These are phyloP conservation scores for Callimorpha dominula DNA, from an alignment of 2,888 invertebrate species.

Conservation along the genomic window DNA sequence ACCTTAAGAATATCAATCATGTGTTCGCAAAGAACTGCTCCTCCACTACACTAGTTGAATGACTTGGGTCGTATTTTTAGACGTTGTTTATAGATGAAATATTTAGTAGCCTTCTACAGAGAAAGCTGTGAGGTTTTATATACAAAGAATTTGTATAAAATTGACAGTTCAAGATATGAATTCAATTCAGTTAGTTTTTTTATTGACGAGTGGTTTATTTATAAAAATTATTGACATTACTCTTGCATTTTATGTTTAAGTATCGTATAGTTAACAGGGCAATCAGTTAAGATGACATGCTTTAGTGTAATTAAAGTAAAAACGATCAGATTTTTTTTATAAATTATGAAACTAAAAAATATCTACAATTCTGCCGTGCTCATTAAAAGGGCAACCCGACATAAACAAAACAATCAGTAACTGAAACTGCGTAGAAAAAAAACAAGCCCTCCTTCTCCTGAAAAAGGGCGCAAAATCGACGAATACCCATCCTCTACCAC, in stretches of 20 bases:
- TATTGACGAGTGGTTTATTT: not conserved
- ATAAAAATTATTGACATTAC: not conserved
- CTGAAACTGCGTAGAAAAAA: too few relatives aligned
- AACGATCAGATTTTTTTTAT: not conserved
- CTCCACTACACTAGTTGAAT: not conserved
- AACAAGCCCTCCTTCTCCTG: too few relatives aligned
- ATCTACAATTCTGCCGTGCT: too few relatives aligned
- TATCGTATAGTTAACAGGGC: not conserved
- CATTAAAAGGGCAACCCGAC: too few relatives aligned
- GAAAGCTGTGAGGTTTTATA: not conserved
- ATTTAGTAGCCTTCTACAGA: not conserved
- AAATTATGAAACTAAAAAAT: not conserved
- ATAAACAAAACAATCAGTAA: too few relatives aligned
- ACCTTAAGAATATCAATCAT: slow-evolving; percentile 33
- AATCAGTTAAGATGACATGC: not conserved
- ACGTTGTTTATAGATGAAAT: not conserved
- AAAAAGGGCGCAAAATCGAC: too few relatives aligned
- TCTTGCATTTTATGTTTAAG: not conserved
- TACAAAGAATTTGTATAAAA: not conserved
- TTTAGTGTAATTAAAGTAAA: not conserved
- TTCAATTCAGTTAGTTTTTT: not conserved
- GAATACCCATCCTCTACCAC: too few relatives aligned
- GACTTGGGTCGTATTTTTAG: slow-evolving; percentile 5
- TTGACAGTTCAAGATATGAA: not conserved
- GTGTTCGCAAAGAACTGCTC: slow-evolving; percentile 9